Evolutionary conservation across 2,113 vertebrate genomes (phyloP).

Genomic region (Myanophis thanlyinensis): DNA sequence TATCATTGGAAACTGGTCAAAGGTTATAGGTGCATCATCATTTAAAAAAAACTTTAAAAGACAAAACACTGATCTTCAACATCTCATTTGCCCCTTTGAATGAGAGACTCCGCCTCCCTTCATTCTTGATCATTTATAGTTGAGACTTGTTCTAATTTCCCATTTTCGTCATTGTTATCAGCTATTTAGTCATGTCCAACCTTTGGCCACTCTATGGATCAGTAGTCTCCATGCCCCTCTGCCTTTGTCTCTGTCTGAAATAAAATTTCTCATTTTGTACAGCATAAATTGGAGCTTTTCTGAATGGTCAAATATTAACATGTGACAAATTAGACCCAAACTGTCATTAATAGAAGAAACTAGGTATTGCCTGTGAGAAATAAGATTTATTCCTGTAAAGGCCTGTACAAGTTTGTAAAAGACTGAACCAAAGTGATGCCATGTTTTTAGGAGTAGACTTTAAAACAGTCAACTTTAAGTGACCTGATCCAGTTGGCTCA

Average conservation of each 20-base stretch:
- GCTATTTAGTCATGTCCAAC: too few species aligned
- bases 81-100: neutral
- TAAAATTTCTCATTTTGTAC: neutral
- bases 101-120: neutral
- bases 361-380: neutral
- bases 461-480: too few species aligned
- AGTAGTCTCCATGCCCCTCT: too few species aligned
- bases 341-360: neutral
- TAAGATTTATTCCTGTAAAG: too few species aligned
- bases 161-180: neutral
- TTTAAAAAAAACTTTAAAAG: neutral
- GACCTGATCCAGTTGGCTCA: too few species aligned
- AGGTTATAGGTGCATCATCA: neutral
- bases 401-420: too few species aligned
- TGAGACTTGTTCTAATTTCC: neutral
- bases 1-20: neutral
- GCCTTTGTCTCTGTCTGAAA: too few species aligned
- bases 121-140: neutral
- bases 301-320: neutral
- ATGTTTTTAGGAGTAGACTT: too few species aligned
- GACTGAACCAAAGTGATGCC: too few species aligned
- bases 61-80: neutral
- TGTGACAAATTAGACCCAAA: neutral
- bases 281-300: neutral
- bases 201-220: too few species aligned